phyloP scores from a whole-genome alignment of 2,797 vertebrate genomes.

The Myripristis murdjan region DNA sequence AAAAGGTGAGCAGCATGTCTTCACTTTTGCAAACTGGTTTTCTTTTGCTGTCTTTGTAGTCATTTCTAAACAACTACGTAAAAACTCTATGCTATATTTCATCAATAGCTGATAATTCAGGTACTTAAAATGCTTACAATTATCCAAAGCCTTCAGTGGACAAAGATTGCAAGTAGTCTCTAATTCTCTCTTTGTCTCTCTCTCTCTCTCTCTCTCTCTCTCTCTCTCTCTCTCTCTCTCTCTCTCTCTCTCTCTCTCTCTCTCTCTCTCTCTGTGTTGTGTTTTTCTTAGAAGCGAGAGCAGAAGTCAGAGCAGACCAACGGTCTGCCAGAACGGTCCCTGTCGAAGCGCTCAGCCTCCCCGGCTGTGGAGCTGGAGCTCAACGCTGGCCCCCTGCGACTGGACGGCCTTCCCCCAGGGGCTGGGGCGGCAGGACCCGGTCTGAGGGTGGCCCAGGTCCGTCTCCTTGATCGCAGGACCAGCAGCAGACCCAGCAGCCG shows the following conservation, averaged over 20 bases:
- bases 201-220: background rate
- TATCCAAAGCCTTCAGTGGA: background rate
- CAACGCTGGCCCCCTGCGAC: constrained; percentile 74
- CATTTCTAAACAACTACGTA: background rate
- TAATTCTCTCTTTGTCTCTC: too few relatives aligned
- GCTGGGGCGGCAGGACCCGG: constrained; percentile 85
- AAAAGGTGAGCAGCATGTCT: constrained; percentile 87
- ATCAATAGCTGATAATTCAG: background rate
- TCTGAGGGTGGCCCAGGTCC: constrained; percentile 89
- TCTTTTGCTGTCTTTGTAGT: background rate
- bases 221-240: too few relatives aligned
- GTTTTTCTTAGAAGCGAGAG: constrained; percentile 93
- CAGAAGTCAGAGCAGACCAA: constrained; percentile 98
- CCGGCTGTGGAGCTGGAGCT: constrained; percentile 93
- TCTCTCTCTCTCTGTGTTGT: background rate
- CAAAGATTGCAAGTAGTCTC: too few relatives aligned
- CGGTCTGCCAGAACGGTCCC: constrained; percentile 90
- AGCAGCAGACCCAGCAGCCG: constrained; percentile 94
- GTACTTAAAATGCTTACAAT: too few relatives aligned
- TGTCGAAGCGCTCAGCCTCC: constrained; percentile 90
- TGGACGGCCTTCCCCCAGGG: constrained; percentile 80
- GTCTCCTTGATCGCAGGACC: constrained; percentile 90
- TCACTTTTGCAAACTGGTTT: background rate
- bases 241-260: constrained; percentile 1
- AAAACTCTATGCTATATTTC: background rate